Percentiles rank a stretch among this genome's conserved stretches.
Evolutionary conservation across 2,888 invertebrate genomes (phyloP).

Genomic region (Hybos culiciformis): DNA sequence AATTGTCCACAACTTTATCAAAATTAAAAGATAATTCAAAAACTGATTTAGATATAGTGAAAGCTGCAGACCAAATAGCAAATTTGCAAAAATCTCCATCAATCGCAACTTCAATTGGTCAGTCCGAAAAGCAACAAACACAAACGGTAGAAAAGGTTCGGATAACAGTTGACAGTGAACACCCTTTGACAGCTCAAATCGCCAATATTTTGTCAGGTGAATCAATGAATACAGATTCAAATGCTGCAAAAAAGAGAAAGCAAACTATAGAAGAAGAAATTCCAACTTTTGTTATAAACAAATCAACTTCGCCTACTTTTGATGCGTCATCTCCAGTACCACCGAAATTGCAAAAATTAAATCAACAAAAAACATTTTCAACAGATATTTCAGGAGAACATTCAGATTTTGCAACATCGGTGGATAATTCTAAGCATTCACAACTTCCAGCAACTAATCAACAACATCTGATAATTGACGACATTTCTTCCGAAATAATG

Average conservation of each 20-base stretch:
- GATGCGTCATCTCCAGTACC: conserved; percentile 1
- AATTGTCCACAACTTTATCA: background rate
- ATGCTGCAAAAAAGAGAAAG: conserved; percentile 18
- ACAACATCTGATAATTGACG: too few species aligned
- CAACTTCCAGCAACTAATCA: too few species aligned
- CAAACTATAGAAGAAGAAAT: conserved; percentile 24
- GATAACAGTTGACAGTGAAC: conserved; percentile 17
- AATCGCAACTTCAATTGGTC: too few species aligned
- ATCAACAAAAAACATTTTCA: background rate
- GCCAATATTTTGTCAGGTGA: conserved; percentile 11
- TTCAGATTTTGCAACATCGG: too few species aligned
- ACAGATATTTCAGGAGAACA: too few species aligned
- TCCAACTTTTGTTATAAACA: conserved; percentile 20
- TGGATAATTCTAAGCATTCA: too few species aligned
- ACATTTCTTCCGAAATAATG: too few species aligned
- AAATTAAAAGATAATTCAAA: background rate
- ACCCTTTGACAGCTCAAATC: conserved; percentile 19
- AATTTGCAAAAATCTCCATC: background rate
- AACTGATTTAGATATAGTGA: background rate
- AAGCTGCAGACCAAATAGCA: background rate
- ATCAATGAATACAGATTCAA: background rate
- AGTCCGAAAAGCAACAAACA: background rate
- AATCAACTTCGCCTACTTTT: conserved; percentile 12
- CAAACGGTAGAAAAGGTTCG: conserved; percentile 15
- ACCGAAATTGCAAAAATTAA: background rate